These are phyloP conservation scores for Coreoperca whiteheadi DNA, from an alignment of 2,113 vertebrate species.

Conservation along the genomic window DNA sequence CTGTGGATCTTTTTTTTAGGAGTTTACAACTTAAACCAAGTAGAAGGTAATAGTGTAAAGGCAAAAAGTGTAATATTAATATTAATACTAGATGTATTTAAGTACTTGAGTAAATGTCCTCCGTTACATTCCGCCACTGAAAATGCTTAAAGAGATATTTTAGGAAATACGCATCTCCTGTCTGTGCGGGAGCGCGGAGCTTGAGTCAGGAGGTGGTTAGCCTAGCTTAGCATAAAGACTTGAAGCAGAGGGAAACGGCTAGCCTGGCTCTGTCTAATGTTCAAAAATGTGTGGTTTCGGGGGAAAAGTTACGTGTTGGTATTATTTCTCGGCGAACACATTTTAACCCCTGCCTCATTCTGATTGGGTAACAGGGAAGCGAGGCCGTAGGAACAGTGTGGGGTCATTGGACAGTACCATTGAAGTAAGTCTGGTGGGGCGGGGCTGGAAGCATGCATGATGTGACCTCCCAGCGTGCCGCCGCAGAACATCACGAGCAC, in stretches of 20 bases:
- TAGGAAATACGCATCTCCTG: neutral
- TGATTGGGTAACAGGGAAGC: conserved; percentile 89
- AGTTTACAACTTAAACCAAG: too few relatives aligned
- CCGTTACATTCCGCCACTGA: neutral
- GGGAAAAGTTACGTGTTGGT: too few relatives aligned
- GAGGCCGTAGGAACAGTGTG: conserved; percentile 94
- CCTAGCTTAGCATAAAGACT: conserved; percentile 8
- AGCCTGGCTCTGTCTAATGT: neutral
- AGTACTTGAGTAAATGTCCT: neutral
- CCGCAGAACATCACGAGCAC: neutral
- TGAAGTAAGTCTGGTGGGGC: conserved; percentile 89
- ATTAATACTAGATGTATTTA: too few relatives aligned
- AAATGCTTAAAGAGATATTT: neutral
- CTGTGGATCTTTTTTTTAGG: too few relatives aligned
- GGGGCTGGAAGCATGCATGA: conserved; percentile 12
- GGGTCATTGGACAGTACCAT: conserved; percentile 97
- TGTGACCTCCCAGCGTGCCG: conserved; percentile 7
- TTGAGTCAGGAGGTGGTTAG: neutral
- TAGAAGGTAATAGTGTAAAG: too few relatives aligned
- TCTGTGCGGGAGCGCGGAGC: too few relatives aligned
- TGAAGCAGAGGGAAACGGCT: neutral
- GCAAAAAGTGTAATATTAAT: too few relatives aligned
- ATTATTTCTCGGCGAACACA: neutral
- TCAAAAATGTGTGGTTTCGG: neutral
- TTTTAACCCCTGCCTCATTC: conserved; percentile 53